Evolutionary conservation across 2,113 vertebrate genomes (phyloP).

Genomic region (Sander lucioperca): DNA sequence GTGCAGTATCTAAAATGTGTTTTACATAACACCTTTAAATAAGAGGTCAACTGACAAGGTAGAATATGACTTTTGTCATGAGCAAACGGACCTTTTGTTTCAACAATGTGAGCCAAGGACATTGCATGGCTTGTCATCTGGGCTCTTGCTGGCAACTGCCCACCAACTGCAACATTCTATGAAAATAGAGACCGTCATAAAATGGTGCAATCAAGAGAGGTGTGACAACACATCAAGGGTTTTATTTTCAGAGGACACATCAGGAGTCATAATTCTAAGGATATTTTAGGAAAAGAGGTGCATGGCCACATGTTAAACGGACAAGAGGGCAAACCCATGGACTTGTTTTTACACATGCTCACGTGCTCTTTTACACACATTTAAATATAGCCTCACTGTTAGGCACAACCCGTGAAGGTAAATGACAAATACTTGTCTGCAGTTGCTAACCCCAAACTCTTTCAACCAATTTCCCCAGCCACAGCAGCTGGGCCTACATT

Average conservation of each 20-base stretch:
- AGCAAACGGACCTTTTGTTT: conserved; percentile 44
- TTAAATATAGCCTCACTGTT: conserved; percentile 29
- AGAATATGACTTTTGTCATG: conserved; percentile 24
- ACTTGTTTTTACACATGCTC: conserved; percentile 5
- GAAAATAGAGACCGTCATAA: conserved; percentile 67
- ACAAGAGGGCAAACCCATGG: conserved; percentile 32
- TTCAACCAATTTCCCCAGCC: neutral
- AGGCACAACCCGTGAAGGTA: neutral
- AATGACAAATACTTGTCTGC: conserved; percentile 28
- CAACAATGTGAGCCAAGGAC: conserved; percentile 53
- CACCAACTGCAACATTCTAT: conserved; percentile 65
- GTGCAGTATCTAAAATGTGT: neutral
- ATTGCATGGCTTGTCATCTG: conserved; percentile 40
- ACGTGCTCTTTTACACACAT: conserved; percentile 21
- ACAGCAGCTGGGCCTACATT: conserved; percentile 44
- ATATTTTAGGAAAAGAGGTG: conserved; percentile 43
- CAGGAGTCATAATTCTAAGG: conserved; percentile 58
- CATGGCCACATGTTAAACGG: conserved; percentile 24
- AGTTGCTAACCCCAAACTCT: conserved; percentile 32
- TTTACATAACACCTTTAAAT: conserved; percentile 5
- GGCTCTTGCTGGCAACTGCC: conserved; percentile 53
- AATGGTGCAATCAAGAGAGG: conserved; percentile 59
- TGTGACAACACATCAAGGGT: conserved; percentile 69
- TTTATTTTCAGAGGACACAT: conserved; percentile 65
- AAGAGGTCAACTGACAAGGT: conserved; percentile 14